These are phyloP conservation scores for Pterophyllum scalare DNA, from an alignment of 2,113 vertebrate species.

Conservation along the genomic window DNA sequence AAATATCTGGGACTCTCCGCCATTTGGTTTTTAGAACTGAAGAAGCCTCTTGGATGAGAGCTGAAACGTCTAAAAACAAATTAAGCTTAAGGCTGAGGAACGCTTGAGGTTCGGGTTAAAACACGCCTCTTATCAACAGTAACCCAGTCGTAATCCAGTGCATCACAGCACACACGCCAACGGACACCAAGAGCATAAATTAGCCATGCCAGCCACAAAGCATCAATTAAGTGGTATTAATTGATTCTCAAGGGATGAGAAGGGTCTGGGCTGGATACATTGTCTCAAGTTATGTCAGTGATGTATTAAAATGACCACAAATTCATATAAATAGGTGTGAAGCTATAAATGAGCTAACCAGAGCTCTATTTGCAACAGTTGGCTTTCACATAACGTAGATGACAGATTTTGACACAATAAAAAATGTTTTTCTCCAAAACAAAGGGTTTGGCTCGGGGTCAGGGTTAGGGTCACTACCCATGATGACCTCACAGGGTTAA, in stretches of 20 bases:
- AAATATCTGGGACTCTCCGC: too few species aligned
- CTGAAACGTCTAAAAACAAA: neutral
- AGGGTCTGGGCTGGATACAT: neutral
- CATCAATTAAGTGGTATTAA: too few species aligned
- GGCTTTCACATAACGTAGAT: accelerated
- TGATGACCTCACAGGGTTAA: neutral
- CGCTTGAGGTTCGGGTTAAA: neutral
- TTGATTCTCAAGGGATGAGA: too few species aligned
- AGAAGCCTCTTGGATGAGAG: too few species aligned
- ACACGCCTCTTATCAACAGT: neutral
- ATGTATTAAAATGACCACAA: neutral
- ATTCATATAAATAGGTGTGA: neutral
- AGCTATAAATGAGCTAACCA: neutral
- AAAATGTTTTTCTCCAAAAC: neutral
- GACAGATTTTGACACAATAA: too few species aligned
- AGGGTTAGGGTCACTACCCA: neutral
- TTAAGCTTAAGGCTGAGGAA: neutral
- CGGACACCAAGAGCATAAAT: neutral
- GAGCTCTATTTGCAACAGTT: neutral
- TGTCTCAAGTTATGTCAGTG: neutral
- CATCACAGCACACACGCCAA: neutral
- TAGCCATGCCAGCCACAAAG: too few species aligned
- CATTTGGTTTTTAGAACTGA: too few species aligned
- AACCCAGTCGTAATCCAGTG: neutral
- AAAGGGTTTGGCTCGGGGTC: accelerated